Evolutionary conservation across 2,888 invertebrate genomes (phyloP), one percentile per base, ranked within the genome.

Genomic region (Megalurothrips usitatus): DNA sequence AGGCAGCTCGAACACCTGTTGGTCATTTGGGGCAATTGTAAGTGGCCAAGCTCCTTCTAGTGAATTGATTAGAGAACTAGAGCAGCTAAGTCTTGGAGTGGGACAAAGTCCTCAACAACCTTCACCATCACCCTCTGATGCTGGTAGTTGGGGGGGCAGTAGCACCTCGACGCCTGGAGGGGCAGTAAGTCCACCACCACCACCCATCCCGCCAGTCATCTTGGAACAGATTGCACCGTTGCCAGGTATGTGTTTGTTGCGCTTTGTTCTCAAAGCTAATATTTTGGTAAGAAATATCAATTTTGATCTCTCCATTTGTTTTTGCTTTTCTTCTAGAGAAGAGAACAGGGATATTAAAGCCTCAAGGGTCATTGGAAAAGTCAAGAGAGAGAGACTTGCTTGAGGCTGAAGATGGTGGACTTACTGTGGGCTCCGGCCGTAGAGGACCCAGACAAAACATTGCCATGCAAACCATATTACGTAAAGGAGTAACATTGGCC

Each of bases 391-490:
- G 6, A 47, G 26, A 78, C 79, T 34, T 79, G 52, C 63, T 83
- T 78, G 87, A 87, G 80, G 83, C 85, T 6, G 88, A 88, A 75
- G 89, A 88, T 81, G 87, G 87, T 83, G 63, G 68, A 19, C 81
- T 82, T 47, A 88, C 88, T 75, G 82, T 83, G 81, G 87, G 88
- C 8, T 26, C 68, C 0, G 68, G 68, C 12, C 68, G 68, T 26
- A 26, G 26, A 83, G 89, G 91, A 82, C 88, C 90, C 2, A 89
- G 94, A 82, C 94, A 94, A 85, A 95, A 95, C 87, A 93, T 94
- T 79, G 95, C 94, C 0, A 92, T 95, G 89, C 93, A 93, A 82
- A 92, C 93, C 83, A 92, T 93, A 85, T 91, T 92, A 89, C 89
- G 92, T 83, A 92, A 92, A 83, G 91, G 92, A 84, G 93, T 92